Conservation (phyloP, 2,888 invertebrate genomes). For the Nemotelus nigrinus region DNA sequence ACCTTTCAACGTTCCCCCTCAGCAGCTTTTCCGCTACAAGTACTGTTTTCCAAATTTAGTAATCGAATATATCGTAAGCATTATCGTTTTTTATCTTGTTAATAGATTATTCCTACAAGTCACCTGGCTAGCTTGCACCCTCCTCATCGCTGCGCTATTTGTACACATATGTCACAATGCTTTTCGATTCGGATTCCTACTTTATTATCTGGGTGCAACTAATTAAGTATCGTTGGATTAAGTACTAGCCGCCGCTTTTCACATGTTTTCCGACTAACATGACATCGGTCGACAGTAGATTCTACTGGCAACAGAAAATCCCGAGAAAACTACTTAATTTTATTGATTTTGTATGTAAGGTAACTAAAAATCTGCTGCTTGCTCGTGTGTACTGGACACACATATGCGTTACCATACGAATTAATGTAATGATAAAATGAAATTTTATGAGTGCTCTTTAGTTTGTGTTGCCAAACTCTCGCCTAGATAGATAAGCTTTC, state of each 20-base stretch:
- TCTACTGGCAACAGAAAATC: background rate
- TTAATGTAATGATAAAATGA: conserved; percentile 13
- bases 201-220: background rate
- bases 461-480: conserved; percentile 3
- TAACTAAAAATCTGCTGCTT: background rate
- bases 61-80: too few relatives aligned
- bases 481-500: background rate
- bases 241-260: background rate
- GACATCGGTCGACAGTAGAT: too few relatives aligned
- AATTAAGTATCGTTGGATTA: conserved; percentile 5
- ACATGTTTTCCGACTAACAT: background rate
- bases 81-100: too few relatives aligned
- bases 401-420: conserved; percentile 4
- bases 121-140: too few relatives aligned
- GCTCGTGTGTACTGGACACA: background rate
- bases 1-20: too few relatives aligned
- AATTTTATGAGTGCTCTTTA: conserved; percentile 3
- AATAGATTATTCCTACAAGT: too few relatives aligned
- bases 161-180: too few relatives aligned
- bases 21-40: too few relatives aligned
- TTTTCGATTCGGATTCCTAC: too few relatives aligned
- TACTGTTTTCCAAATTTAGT: too few relatives aligned
- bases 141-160: too few relatives aligned
- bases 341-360: background rate
- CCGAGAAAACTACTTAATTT: conserved; percentile 2